Base-by-base conservation (phyloP, 1,140 invertebrate genomes). In the Drosophila sturtevanti region DNA sequence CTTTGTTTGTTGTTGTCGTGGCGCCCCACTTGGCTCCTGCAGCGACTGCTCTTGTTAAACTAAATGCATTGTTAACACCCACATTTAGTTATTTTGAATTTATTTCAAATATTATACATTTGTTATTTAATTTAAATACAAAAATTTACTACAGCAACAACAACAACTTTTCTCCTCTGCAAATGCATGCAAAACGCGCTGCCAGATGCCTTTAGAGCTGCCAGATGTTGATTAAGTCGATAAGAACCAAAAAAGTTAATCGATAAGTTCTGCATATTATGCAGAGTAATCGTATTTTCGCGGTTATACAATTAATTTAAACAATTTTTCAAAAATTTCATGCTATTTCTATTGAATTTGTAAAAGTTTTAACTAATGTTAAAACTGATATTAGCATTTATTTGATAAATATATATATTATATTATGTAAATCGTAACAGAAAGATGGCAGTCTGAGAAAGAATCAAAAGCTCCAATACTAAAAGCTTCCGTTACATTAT, bases 1-100 rank as follows among this genome's bases (percentile, higher is more conserved):
- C 66, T 67, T 66, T 68, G 61, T 35, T 67, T 77, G 69, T 79
- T 68, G 65, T 75, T 71, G 54, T 16, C 59, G 38, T 48, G 56
- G 41, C 54, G 56, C 60, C 66, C 51, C 63, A 37, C 55, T 21
- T 16, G 27, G 41, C 55, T 79, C 63, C 63, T 63, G 51, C 55
- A 69, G 44, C 16, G 11, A 27, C 60, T 75, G 44, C 34, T 64
- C 55, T 67, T 63, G 48, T 72, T 63, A 56, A 68, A 52, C 38
- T 35, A 66, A 37, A 60, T 60, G 63, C 68, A 71, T 66, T 44
- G 31, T 34, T 38, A 61, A 48, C 34, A 41, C 27, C 22, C 63
- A 66, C 63, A 66, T 56, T 66, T 56, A 34, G 59, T 44, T 61
- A 34, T 14, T 11, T 22, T 61, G 14, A 27, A 27, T 44, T 61